Percentiles rank a stretch among this genome's conserved stretches.
Evolutionary conservation across 2,113 vertebrate species (phyloP).

Genomic region (Hemiprocne comata): DNA sequence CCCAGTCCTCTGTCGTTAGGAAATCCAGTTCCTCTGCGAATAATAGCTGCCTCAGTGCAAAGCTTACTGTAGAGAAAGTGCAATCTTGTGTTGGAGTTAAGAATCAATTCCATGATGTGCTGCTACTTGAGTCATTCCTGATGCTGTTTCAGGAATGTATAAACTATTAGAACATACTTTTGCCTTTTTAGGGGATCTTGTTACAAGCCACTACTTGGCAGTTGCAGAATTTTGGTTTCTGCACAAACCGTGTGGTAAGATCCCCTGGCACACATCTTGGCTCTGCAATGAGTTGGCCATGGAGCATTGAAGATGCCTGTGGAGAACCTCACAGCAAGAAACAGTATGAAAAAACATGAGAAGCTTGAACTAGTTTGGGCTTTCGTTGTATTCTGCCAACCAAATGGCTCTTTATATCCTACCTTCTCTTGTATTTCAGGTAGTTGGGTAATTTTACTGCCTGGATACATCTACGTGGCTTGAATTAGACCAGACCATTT

Average conservation of each 20-base stretch:
- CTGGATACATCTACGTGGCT: not conserved
- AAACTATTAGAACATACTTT: constrained; percentile 1
- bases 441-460: not conserved
- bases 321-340: not conserved
- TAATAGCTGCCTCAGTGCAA: not conserved
- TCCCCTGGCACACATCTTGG: rapidly evolving
- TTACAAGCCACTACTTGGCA: not conserved
- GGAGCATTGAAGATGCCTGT: not conserved
- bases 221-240: not conserved
- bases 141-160: not conserved
- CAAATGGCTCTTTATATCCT: not conserved
- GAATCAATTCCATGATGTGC: not conserved
- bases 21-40: not conserved
- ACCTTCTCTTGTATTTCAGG: not conserved
- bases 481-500: not conserved
- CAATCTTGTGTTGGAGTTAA: not conserved
- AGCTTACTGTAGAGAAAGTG: not conserved
- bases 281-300: not conserved
- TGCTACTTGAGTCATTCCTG: not conserved
- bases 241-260: not conserved
- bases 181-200: constrained; percentile 22
- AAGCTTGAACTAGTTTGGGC: not conserved
- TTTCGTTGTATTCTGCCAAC: not conserved
- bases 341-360: not conserved
- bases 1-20: not conserved